Conservation (phyloP, 1,140 invertebrate species). For the Lordiphosa stackelbergi region DNA sequence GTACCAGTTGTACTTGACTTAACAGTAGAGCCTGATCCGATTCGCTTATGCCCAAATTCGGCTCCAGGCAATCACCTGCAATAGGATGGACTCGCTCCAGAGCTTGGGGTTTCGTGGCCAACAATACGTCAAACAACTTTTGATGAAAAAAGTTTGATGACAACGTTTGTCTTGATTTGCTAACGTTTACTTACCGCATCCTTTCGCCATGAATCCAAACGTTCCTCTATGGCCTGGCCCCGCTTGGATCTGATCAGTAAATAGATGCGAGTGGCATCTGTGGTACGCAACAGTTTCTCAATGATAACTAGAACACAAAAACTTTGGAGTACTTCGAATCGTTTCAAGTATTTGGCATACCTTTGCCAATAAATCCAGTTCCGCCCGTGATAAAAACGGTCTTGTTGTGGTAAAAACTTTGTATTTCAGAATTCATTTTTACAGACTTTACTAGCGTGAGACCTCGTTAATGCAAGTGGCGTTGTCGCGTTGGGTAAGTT, state of each 20-base stretch:
- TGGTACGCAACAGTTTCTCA: conserved; percentile 9
- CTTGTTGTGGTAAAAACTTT: conserved; percentile 5
- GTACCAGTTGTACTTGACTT: conserved; percentile 80
- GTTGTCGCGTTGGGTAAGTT: too few relatives aligned
- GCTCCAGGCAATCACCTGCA: conserved; percentile 1
- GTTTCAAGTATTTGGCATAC: not conserved
- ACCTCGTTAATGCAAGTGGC: too few relatives aligned
- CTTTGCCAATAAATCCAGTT: conserved; percentile 7
- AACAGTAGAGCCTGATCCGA: not conserved
- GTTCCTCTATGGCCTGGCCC: not conserved
- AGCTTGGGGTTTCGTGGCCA: not conserved
- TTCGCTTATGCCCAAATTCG: not conserved
- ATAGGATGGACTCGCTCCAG: not conserved
- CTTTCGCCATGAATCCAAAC: not conserved
- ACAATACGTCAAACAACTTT: conserved; percentile 1
- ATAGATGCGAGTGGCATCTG: conserved; percentile 2
- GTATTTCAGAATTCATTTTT: not conserved
- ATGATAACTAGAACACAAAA: not conserved
- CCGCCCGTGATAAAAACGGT: conserved; percentile 2
- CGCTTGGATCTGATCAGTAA: conserved; percentile 5
- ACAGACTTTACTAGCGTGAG: too few relatives aligned
- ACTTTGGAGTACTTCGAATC: not conserved
- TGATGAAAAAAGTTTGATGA: not conserved
- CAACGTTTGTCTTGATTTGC: not conserved
- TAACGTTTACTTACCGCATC: not conserved